phyloP scores from a whole-genome alignment of 2,797 vertebrate genomes.

The Buceros bicornis region DNA sequence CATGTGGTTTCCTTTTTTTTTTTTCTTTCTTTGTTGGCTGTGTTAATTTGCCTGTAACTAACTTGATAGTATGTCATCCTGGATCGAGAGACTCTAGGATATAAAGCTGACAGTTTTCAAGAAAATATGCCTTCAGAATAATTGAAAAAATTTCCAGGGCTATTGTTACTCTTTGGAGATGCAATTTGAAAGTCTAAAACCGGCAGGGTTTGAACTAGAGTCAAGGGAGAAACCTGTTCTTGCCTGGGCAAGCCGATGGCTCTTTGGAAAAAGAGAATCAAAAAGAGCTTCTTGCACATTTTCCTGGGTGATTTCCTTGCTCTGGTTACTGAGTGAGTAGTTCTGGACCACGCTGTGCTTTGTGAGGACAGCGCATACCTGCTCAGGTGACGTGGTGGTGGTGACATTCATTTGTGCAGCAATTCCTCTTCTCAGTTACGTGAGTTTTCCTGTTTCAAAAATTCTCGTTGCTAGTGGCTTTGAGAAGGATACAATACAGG shows the following conservation, averaged over 20 bases:
- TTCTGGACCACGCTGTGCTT: not conserved
- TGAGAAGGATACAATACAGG: not conserved
- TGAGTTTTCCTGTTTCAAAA: not conserved
- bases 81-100: not conserved
- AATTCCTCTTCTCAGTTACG: fast-evolving
- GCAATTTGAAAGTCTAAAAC: not conserved
- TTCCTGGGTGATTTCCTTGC: not conserved
- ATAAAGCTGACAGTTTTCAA: not conserved
- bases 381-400: not conserved
- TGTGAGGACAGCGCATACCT: not conserved
- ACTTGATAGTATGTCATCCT: not conserved
- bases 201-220: not conserved
- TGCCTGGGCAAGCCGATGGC: not conserved
- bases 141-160: not conserved
- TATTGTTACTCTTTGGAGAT: not conserved
- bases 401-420: not conserved
- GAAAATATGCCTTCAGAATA: not conserved
- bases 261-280: not conserved
- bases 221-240: not conserved
- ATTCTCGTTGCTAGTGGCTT: not conserved
- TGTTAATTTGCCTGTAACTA: not conserved
- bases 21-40: not conserved
- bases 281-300: not conserved
- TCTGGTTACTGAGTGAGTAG: not conserved
- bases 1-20: not conserved